Evolutionary conservation across 2,797 vertebrate species (phyloP), one percentile per base, ranked within the genome.

Genomic region (Luscinia luscinia): DNA sequence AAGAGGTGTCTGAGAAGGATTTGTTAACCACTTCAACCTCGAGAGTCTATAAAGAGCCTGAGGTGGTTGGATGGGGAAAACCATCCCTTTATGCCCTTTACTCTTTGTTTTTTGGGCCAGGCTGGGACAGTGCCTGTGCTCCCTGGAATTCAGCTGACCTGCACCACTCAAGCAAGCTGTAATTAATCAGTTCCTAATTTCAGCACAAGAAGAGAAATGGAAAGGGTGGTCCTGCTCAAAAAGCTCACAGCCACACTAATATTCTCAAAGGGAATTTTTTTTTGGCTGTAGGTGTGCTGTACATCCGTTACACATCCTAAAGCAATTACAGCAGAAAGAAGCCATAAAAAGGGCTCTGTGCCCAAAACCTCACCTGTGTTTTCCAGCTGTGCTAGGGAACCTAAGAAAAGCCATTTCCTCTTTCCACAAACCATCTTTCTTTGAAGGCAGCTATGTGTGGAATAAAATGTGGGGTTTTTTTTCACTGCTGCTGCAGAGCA

Each of bases 351-450:
- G 76, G 90, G 73, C 93, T 81, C 62, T 11, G 59, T 91, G 84
- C 93, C 94, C 83, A 75, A 89, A 96, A 93, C 94, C 82, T 94
- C 94, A 88, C 69, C 85, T 93, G 32, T 88, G 85, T 86, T 92
- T 95, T 88, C 85, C 93, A 96, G 85, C 94, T 94, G 78, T 90
- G 73, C 59, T 88, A 55, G 69, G 62, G 84, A 94, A 93, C 76
- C 89, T 84, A 93, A 94, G 89, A 93, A 96, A 94, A 93, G 73
- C 87, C 80, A 84, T 95, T 94, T 96, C 95, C 87, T 90, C 62
- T 95, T 85, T 66, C 87, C 85, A 86, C 79, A 95, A 86, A 78
- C 87, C 83, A 66, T 75, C 85, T 75, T 83, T 81, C 94, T 94
- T 93, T 96, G 84, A 93, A 91, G 79, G 79, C 74, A 87, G 54